Evolutionary conservation across 1,140 invertebrate species (phyloP), one percentile per base, ranked within the genome.

Genomic region (Drosophila auraria): DNA sequence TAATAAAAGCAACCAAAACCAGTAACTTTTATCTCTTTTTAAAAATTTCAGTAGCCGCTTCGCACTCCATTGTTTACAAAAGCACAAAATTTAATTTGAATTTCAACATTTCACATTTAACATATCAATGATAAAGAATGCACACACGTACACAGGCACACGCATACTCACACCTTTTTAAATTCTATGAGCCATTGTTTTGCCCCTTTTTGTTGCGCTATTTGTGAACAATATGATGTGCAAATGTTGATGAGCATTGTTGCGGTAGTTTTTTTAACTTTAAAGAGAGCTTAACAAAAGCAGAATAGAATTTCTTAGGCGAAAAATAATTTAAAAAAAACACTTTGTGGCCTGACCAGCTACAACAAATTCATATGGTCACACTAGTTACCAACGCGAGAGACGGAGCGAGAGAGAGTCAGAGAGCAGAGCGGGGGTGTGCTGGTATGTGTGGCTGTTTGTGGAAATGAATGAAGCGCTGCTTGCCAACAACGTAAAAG

Each of bases 301-400:
- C 23, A 33, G 47, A 74, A 73, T 53, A 61, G 47, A 74, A 71
- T 57, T 71, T 71, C 64, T 47, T 40, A 11, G 20, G 20, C 7
- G 33, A 79, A 42, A 59, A 71, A 30, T 30, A 30, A 69, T 45
- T 59, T 63, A 30, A 12, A 59, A 62, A 59, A 53, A 59, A 57
- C 56, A 69, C 50, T 51, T 75, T 51, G 51, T 86, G 75, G 83
- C 76, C 83, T 87, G 79, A 86, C 82, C 83, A 87, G 61, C 83
- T 80, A 68, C 82, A 84, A 84, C 82, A 84, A 69, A 78, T 78
- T 45, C 64, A 47, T 71, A 81, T 80, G 84, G 84, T 89, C 84
- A 89, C 84, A 84, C 84, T 81, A 68, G 72, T 74, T 79, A 65
- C 54, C 50, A 64, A 53, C 53, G 45, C n/a, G 42, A 33, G 62